These are phyloP conservation scores for Drosophila stalkeri DNA, from an alignment of 2,888 invertebrate genomes.

Conservation along the genomic window DNA sequence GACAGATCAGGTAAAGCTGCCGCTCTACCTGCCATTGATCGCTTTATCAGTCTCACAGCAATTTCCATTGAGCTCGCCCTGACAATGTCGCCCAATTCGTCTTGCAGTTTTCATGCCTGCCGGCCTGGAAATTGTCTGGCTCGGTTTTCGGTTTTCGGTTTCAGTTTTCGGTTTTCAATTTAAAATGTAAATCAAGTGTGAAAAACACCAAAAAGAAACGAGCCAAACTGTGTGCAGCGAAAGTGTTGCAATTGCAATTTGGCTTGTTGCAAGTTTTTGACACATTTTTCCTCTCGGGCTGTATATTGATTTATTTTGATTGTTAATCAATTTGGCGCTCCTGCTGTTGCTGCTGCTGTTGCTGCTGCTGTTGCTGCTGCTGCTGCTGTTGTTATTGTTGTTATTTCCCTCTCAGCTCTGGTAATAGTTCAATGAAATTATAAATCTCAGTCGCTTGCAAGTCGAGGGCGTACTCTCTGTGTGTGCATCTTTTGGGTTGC, in stretches of 20 bases:
- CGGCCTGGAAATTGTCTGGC: constrained; percentile 68
- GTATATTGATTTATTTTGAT: constrained; percentile 78
- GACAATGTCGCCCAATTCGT: constrained; percentile 79
- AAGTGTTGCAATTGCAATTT: constrained; percentile 79
- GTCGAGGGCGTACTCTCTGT: constrained; percentile 5
- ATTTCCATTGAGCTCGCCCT: constrained; percentile 37
- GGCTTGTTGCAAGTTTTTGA: constrained; percentile 75
- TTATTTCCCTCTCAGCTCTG: constrained; percentile 18
- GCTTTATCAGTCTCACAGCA: constrained; percentile 61
- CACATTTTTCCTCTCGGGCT: constrained; percentile 73
- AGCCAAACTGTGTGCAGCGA: constrained; percentile 62
- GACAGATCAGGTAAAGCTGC: not conserved
- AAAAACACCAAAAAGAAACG: constrained; percentile 57
- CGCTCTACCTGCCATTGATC: constrained; percentile 67
- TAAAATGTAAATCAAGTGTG: constrained; percentile 79
- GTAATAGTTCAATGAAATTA: constrained; percentile 78
- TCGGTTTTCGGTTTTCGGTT: constrained; percentile 14
- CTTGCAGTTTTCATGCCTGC: constrained; percentile 74
- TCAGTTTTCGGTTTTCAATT: constrained; percentile 69
- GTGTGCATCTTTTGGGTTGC: constrained; percentile 19
- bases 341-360: constrained; percentile 29
- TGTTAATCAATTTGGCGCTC: constrained; percentile 76
- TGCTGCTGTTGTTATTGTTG: not conserved
- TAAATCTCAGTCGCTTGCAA: constrained; percentile 64
- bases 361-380: not conserved